Evolutionary conservation across 1,140 invertebrate genomes (phyloP).

Genomic region (Orchesella cincta): DNA sequence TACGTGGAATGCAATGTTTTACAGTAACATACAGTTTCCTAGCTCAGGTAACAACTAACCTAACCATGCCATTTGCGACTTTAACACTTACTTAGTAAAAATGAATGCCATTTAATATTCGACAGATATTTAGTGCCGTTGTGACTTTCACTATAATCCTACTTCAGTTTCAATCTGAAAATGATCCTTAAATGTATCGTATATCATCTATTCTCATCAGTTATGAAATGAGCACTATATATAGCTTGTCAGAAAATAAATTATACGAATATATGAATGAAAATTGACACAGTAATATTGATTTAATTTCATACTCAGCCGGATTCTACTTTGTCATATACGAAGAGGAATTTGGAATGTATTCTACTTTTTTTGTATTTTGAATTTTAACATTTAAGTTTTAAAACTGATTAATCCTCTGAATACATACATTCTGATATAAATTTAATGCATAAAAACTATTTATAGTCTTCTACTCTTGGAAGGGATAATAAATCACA

Average conservation of each 20-base stretch:
- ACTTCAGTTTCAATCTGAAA: neutral
- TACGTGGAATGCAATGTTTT: slow-evolving; percentile 12
- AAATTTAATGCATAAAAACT: neutral
- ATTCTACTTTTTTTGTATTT: too few species aligned
- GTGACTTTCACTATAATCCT: neutral
- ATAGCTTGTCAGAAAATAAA: neutral
- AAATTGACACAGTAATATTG: neutral
- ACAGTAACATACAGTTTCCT: neutral
- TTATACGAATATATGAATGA: neutral
- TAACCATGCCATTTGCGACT: neutral
- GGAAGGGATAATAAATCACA: neutral
- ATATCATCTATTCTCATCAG: too few species aligned
- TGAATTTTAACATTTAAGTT: too few species aligned
- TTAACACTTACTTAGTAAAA: neutral
- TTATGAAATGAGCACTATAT: neutral
- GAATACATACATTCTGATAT: too few species aligned
- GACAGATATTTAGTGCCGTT: neutral
- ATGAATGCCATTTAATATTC: neutral
- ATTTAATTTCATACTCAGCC: neutral
- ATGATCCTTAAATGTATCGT: too few species aligned
- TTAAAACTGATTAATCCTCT: too few species aligned
- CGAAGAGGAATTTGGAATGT: neutral
- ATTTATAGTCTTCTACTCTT: neutral
- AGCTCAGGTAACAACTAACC: too few species aligned
- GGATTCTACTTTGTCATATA: neutral